A percentile compares a stretch with the other conserved stretches of the same genome.
phyloP scores from a whole-genome alignment of 2,888 invertebrate genomes.

The Lapara coniferarum region DNA sequence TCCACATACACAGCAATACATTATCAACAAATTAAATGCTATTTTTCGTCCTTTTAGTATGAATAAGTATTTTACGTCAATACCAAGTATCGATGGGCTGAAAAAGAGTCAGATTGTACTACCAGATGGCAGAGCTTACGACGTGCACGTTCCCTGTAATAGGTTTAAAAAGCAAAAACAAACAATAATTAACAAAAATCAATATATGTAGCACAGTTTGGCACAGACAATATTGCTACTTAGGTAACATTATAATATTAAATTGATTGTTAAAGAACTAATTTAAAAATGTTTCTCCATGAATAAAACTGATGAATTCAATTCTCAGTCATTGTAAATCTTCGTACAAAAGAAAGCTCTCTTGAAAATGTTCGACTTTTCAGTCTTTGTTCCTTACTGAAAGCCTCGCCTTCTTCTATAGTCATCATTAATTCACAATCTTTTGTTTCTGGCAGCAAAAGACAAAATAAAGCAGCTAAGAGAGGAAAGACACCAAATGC shows the following conservation, averaged over 20 bases:
- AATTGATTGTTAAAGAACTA: not conserved
- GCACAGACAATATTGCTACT: no score
- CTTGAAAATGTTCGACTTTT: slow-evolving; percentile 13
- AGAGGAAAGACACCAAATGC: slow-evolving; percentile 88
- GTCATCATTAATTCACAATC: slow-evolving; percentile 89
- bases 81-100: no score
- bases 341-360: slow-evolving; percentile 1
- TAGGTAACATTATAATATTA: not conserved
- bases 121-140: no score
- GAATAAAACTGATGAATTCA: not conserved
- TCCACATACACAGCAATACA: no score
- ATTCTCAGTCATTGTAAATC: slow-evolving; percentile 9
- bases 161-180: no score
- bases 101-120: no score
- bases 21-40: no score
- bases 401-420: slow-evolving; percentile 88
- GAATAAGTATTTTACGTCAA: no score
- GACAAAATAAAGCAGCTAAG: slow-evolving; percentile 85
- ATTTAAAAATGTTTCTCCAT: not conserved
- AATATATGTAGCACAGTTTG: no score
- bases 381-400: slow-evolving; percentile 40
- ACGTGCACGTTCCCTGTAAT: no score
- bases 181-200: no score
- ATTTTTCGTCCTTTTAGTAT: no score
- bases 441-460: slow-evolving; percentile 90